Conservation (phyloP, 2,888 invertebrate genomes). For the Trisateles emortualis region DNA sequence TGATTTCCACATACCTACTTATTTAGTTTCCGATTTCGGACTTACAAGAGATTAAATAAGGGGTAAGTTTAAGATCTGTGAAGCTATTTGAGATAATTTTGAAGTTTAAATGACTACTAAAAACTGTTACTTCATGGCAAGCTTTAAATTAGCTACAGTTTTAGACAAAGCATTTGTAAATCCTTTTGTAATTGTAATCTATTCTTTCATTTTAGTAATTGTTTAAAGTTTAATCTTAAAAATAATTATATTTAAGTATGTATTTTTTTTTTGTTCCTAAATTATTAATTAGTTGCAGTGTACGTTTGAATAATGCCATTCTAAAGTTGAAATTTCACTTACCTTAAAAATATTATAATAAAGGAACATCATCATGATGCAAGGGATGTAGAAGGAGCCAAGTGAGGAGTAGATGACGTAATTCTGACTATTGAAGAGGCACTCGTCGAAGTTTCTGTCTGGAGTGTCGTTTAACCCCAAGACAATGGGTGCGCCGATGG, state of each 20-base stretch:
- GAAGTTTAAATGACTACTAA: too few relatives aligned
- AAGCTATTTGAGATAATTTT: not conserved
- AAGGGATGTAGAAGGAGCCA: conserved; percentile 99
- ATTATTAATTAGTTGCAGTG: too few relatives aligned
- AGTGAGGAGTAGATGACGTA: conserved; percentile 99
- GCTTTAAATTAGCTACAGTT: too few relatives aligned
- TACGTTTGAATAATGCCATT: too few relatives aligned
- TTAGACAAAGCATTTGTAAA: too few relatives aligned
- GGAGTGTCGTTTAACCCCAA: conserved; percentile 98
- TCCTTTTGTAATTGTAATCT: too few relatives aligned
- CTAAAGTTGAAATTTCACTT: too few relatives aligned
- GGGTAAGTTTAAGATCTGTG: not conserved
- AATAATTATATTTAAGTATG: too few relatives aligned
- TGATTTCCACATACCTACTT: conserved; percentile 1
- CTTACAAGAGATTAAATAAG: not conserved
- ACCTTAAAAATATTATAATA: conserved; percentile 99
- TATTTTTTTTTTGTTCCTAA: too few relatives aligned
- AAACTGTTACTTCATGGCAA: too few relatives aligned
- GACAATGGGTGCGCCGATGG: conserved; percentile 98
- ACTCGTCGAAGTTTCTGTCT: conserved; percentile 93
- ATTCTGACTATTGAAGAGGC: conserved; percentile 98
- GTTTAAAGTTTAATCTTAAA: too few relatives aligned
- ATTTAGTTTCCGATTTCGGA: not conserved
- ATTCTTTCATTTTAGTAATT: too few relatives aligned
- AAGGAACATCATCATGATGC: conserved; percentile 98